phyloP scores from a whole-genome alignment of 2,888 invertebrate genomes.

The Sphaeridia pumilis region DNA sequence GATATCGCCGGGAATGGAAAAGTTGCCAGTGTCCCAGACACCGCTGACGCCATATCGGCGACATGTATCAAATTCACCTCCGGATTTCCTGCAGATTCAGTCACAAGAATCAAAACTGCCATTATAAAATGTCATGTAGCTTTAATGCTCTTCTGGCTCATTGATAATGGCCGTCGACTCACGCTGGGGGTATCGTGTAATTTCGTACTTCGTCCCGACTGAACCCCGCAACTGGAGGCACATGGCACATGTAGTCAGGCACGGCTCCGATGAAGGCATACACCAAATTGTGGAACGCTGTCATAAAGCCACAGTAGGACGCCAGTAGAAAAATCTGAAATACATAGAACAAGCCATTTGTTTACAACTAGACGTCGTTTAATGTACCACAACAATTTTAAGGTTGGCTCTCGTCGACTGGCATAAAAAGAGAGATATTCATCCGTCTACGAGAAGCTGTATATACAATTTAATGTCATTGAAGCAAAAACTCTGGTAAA shows the following conservation, averaged over 20 bases:
- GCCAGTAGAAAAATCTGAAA: conserved; percentile 28
- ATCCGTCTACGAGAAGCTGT: too few relatives aligned
- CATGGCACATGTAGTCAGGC: conserved; percentile 23
- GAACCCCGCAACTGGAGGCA: conserved; percentile 14
- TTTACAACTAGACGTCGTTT: too few relatives aligned
- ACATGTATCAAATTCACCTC: conserved; percentile 16
- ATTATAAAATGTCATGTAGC: too few relatives aligned
- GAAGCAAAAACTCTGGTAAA: too few relatives aligned
- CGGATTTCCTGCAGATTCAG: conserved; percentile 15
- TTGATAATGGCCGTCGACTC: too few relatives aligned
- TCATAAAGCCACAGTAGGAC: conserved; percentile 30
- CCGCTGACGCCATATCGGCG: conserved; percentile 9
- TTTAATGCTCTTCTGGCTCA: too few relatives aligned
- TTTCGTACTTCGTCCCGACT: conserved; percentile 17
- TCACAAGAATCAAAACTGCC: too few relatives aligned
- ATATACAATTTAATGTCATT: too few relatives aligned
- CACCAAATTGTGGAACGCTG: conserved; percentile 28
- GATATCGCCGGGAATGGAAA: conserved; percentile 1
- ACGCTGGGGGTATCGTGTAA: conserved; percentile 19
- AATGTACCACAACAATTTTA: too few relatives aligned
- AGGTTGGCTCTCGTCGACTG: too few relatives aligned
- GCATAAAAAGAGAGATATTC: too few relatives aligned
- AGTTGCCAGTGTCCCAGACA: conserved; percentile 12
- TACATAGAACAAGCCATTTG: too few relatives aligned
- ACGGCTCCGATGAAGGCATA: conserved; percentile 31